These are phyloP conservation scores for Odontomyia ornata DNA, from an alignment of 2,888 invertebrate species.

Conservation along the genomic window DNA sequence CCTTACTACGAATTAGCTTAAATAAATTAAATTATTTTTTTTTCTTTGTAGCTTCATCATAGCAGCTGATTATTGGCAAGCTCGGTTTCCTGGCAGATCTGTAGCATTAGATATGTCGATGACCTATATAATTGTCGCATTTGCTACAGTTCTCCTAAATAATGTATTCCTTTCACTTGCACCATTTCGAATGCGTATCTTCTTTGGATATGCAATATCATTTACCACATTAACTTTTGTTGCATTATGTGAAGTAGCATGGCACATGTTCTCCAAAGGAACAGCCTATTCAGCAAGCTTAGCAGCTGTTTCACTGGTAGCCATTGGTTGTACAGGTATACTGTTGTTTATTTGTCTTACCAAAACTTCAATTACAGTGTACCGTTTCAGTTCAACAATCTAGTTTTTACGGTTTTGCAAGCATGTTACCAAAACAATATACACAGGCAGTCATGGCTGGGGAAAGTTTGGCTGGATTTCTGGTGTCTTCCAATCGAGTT, in stretches of 20 bases:
- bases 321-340: conserved; percentile 80
- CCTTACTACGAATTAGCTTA: too few relatives aligned
- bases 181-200: conserved; percentile 83
- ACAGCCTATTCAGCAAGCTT: conserved; percentile 86
- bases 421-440: conserved; percentile 86
- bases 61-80: conserved; percentile 92
- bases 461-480: conserved; percentile 86
- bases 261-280: conserved; percentile 80
- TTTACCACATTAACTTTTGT: conserved; percentile 84
- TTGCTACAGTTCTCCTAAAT: conserved; percentile 85
- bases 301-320: conserved; percentile 84
- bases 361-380: neutral
- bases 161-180: conserved; percentile 85
- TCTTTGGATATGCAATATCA: conserved; percentile 86
- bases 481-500: conserved; percentile 86
- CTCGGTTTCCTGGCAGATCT: conserved; percentile 81
- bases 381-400: conserved; percentile 80
- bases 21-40: too few relatives aligned
- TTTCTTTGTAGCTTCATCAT: conserved; percentile 82
- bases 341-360: neutral
- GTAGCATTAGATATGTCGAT: conserved; percentile 93
- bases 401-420: conserved; percentile 93
- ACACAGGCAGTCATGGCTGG: conserved; percentile 96
- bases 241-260: conserved; percentile 85
- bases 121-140: conserved; percentile 90